These are phyloP conservation scores for Acanthosepion pharaonis DNA, from an alignment of 2,888 invertebrate species.

Conservation along the genomic window DNA sequence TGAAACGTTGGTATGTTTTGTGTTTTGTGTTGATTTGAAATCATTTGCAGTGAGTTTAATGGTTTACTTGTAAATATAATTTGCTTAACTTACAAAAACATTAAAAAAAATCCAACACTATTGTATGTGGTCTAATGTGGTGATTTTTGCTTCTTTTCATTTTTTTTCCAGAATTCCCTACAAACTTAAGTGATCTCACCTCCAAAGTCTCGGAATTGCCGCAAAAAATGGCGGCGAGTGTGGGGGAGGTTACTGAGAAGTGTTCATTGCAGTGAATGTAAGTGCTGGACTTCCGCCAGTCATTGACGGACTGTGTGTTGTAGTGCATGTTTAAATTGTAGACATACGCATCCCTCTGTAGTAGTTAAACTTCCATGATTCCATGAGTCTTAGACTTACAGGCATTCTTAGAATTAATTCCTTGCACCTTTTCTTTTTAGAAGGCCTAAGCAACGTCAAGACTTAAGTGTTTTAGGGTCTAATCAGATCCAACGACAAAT, in stretches of 20 bases:
- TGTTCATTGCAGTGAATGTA: constrained; percentile 69
- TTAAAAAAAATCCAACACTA: not conserved
- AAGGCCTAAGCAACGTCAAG: not conserved
- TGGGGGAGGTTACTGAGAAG: constrained; percentile 72
- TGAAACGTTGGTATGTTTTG: not conserved
- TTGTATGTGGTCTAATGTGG: constrained; percentile 36
- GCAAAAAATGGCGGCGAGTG: constrained; percentile 69
- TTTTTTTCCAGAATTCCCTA: constrained; percentile 63
- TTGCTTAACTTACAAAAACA: constrained; percentile 37
- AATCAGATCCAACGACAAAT: not conserved
- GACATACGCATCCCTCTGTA: constrained; percentile 37
- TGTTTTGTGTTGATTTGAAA: not conserved
- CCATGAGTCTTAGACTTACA: not conserved
- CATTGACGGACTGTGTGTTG: constrained; percentile 45
- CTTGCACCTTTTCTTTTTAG: not conserved
- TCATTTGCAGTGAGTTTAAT: not conserved
- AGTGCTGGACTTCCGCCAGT: constrained; percentile 42
- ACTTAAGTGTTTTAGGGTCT: not conserved
- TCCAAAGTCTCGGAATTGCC: constrained; percentile 73
- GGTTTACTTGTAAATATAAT: not conserved
- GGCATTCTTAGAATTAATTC: not conserved
- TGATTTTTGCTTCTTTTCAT: constrained; percentile 47
- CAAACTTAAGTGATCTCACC: constrained; percentile 70
- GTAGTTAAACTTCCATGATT: not conserved
- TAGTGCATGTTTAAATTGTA: constrained; percentile 46